Evolutionary conservation across 2,113 vertebrate genomes (phyloP), one percentile per base, ranked within the genome.

Genomic region (Helogale parvula): DNA sequence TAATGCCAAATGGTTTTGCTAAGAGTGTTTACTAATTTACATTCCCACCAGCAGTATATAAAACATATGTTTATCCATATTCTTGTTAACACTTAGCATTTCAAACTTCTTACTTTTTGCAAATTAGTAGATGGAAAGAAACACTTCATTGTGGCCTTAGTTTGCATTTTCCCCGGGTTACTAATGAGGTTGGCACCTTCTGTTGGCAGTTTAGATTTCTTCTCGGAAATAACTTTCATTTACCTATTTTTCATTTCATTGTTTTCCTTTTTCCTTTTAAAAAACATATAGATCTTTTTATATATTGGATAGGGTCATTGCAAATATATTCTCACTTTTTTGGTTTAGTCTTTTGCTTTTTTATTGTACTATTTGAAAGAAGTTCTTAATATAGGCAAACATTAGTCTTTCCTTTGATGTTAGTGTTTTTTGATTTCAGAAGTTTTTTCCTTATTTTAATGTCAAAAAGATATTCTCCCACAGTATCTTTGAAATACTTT

Each of bases 401-500:
- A n/a, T 77, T 38, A 63, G 2, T n/a, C n/a, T 80, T 88, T 80
- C 38, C 16, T 65, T 90, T 65, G 35, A 84, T 72, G 19, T 82
- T 72, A 69, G 0, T 68, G 25, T 6, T 72, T 90, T 65, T 81
- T 76, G 25, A 15, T 60, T 90, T 47, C 69, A 87, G 21, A 82
- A 19, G 7, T 7, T 4, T 79, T 69, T 41, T 33, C 33, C 7
- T 80, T 79, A 85, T 90, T 79, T 41, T 33, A 41, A 83, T 77
- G 16, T 63, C 25, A 90, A 90, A 89, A 47, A 89, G 11, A 80
- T 84, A 60, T 17, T 77, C 4, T 63, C 4, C 25, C n/a, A 38
- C 63, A 63, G 65, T 93, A 84, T 87, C n/a, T 79, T 90, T 25
- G 69, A 96, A 60, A 84, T 80, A 13, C 60, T 80, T 65, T 80